Base-by-base conservation (phyloP, 2,113 vertebrate species). In the Chelonoidis abingdonii region DNA sequence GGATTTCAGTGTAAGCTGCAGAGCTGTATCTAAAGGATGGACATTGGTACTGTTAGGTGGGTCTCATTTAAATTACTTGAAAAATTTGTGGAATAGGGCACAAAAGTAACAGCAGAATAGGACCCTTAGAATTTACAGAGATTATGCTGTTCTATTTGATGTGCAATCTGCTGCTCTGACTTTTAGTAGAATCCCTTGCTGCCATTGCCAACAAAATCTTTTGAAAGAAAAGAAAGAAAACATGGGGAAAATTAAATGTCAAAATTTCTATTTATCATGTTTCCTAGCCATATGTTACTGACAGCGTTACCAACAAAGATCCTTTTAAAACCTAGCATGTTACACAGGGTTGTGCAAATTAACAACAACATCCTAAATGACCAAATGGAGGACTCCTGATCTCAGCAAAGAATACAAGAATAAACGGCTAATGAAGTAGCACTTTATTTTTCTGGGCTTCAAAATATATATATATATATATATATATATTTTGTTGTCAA, bases 1-100 rank as follows among this genome's bases (percentile, higher is more conserved):
- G 84, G 80, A 82, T 38, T 88, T 79, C 94, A 44, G 83, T 54
- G 88, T 91, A 50, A 91, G 84, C 88, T 89, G 86, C 59, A 86
- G 52, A 3, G 47, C 44, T 49, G 59, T 81, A 85, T 95, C 96
- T 95, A 54, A 54, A 88, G 75, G 17, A 86, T 88, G 93, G 86
- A 93, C 65, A 62, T 89, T 93, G 50, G 89, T 83, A 44, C n/a
- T 88, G 27, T 41, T 11, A 25, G 21, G 72, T 76, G 38, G 38
- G 10, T 76, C 72, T 76, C 12, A 25, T 25, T 44, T 44, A 44
- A 44, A 44, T 44, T 25, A 25, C 38, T 25, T 76, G n/a, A 41
- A 76, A 83, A 44, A 44, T 21, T 17, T 41, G 54, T 54, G 87
- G n/a, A 44, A 84, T 84, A 87, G 29, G 92, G 49, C 25, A 84